Base-by-base conservation (phyloP, 2,797 vertebrate species). In the Sebastes melanostomus region DNA sequence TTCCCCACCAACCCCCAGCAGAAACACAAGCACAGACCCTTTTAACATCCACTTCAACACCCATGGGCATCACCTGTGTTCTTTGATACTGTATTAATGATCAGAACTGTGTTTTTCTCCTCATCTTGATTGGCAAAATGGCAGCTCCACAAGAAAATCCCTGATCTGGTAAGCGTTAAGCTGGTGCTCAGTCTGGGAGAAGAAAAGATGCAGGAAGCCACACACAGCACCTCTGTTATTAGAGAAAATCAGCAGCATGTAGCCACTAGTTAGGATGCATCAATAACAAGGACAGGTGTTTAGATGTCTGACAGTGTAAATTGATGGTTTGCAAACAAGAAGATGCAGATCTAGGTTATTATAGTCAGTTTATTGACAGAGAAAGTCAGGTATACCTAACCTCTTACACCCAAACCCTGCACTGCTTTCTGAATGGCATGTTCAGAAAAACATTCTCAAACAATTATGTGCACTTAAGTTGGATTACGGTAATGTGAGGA, bases 71-170 rank as follows among this genome's bases (percentile, higher is more conserved):
- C 32, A 55, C n/a, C 38, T 69, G 56, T 38, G 60, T 55, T 76
- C 20, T 70, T 25, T 59, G 29, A 34, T 32, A 34, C 65, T 69
- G 52, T 29, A 22, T 12, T 27, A 13, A 38, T 83, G 27, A 69
- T 50, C 46, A 20, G 46, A 8, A 20, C 18, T 50, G 4, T 59
- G 60, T 32, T 24, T 72, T 69, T 25, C 30, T 71, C 25, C 38
- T 54, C 42, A 22, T 55, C 42, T 42, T 52, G 29, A 66, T 68
- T 29, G 34, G 29, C 65, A 89, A 85, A 88, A 78, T 82, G 30
- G 75, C 59, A 80, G 24, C 36, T 66, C 24, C 6, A 52, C 42
- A 72, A 74, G 82, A 87, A 88, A 87, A 86, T 73, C 86, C 72
- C 87, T 72, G 27, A 60, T 59, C n/a, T 81, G 73, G 85, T 54